These are phyloP conservation scores for Tachystola acroxantha DNA, from an alignment of 2,888 invertebrate genomes.

Conservation along the genomic window DNA sequence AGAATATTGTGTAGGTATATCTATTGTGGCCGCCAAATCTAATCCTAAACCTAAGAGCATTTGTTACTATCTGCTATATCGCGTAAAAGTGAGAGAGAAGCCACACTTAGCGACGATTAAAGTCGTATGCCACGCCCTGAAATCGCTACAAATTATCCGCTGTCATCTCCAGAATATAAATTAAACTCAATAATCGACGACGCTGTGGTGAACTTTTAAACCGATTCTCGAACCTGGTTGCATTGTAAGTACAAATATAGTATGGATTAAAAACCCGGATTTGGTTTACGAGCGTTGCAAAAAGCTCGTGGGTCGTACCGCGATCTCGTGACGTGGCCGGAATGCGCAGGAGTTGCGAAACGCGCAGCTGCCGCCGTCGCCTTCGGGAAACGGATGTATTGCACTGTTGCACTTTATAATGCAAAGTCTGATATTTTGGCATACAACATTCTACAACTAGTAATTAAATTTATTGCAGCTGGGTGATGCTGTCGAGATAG, in stretches of 20 bases:
- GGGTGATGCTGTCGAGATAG: neutral
- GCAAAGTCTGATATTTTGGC: conserved; percentile 12
- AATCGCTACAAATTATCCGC: too few relatives aligned
- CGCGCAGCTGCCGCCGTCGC: conserved; percentile 23
- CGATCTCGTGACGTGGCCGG: conserved; percentile 20
- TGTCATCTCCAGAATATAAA: too few relatives aligned
- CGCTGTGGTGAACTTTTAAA: too few relatives aligned
- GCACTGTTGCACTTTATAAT: conserved; percentile 27
- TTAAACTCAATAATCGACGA: too few relatives aligned
- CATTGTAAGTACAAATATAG: neutral
- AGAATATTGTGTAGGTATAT: too few relatives aligned
- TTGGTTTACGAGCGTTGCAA: conserved; percentile 1
- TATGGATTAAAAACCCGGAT: conserved; percentile 3
- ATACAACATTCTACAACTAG: conserved; percentile 5
- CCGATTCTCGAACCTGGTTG: too few relatives aligned
- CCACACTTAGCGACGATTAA: too few relatives aligned
- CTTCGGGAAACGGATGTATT: conserved; percentile 54
- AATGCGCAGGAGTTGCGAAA: conserved; percentile 27
- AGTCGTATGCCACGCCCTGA: too few relatives aligned
- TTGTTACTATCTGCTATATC: too few relatives aligned
- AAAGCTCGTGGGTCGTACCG: conserved; percentile 8
- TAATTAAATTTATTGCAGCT: neutral
- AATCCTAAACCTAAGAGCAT: too few relatives aligned
- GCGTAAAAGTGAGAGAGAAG: too few relatives aligned
- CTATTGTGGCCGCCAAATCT: too few relatives aligned